Percentiles rank a stretch among this genome's conserved stretches.
Conservation (phyloP, 2,888 invertebrate genomes). For the Notodonta dromedarius region DNA sequence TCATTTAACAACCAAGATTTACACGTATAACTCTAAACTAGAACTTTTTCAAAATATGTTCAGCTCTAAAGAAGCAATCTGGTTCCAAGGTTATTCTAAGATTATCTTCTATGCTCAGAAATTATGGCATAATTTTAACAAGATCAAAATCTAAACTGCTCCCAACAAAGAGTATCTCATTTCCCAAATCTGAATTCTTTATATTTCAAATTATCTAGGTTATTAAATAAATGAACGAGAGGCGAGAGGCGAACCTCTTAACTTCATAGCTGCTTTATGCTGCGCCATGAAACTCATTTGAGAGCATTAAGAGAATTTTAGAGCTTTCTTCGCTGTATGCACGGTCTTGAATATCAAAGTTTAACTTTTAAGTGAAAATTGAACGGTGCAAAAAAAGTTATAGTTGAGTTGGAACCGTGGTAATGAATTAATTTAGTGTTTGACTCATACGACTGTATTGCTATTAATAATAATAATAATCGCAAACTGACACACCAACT, state of each 20-base stretch:
- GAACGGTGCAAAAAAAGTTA: not conserved
- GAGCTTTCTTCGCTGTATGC: conserved; percentile 1
- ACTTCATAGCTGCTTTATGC: not conserved
- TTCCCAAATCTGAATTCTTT: conserved; percentile 2
- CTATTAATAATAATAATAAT: too few species aligned
- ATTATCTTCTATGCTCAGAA: too few species aligned
- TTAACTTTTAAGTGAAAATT: not conserved
- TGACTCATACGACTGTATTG: too few species aligned
- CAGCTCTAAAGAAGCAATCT: too few species aligned
- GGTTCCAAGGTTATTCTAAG: too few species aligned
- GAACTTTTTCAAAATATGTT: too few species aligned
- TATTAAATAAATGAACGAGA: not conserved
- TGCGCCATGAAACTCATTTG: not conserved
- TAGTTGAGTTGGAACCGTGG: too few species aligned
- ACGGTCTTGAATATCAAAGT: not conserved
- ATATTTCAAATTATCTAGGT: not conserved
- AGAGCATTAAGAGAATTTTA: not conserved
- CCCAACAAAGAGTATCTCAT: not conserved
- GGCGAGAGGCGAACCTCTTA: not conserved
- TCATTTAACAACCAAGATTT: too few species aligned
- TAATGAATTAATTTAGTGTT: too few species aligned
- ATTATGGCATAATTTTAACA: too few species aligned
- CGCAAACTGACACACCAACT: too few species aligned
- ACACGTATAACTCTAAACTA: too few species aligned
- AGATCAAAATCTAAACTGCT: not conserved